Evolutionary conservation across 2,888 invertebrate genomes (phyloP).

Genomic region (Psococerastis gibbosa): DNA sequence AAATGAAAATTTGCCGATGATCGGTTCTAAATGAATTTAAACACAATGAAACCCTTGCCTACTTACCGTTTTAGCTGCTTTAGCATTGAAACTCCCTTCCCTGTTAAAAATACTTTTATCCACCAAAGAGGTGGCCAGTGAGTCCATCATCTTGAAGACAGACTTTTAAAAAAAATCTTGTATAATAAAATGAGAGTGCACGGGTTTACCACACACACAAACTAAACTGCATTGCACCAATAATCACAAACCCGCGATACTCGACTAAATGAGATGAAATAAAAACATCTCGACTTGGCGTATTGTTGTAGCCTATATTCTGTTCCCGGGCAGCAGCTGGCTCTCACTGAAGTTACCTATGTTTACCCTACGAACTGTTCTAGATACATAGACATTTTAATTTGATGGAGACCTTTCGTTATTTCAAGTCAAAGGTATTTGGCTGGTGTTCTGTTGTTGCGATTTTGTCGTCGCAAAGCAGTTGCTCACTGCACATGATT

Average conservation of each 20-base stretch:
- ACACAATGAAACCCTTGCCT: no score
- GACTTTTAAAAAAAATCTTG: no score
- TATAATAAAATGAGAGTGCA: no score
- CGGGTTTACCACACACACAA: no score
- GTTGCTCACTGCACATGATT: no score
- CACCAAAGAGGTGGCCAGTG: background rate
- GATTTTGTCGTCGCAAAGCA: no score
- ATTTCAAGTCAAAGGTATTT: background rate
- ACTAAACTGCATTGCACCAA: no score
- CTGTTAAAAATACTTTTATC: constrained; percentile 5
- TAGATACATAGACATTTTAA: background rate
- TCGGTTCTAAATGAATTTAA: no score
- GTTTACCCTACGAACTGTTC: background rate
- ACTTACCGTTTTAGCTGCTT: constrained; percentile 7
- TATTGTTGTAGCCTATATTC: no score
- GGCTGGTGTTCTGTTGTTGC: no score
- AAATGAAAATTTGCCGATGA: no score
- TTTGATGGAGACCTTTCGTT: background rate
- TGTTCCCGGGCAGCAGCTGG: background rate
- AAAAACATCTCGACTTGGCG: background rate
- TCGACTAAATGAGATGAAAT: background rate
- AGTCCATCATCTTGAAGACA: constrained; percentile 4
- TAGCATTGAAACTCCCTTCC: constrained; percentile 8
- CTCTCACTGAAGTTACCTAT: background rate
- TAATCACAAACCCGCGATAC: no score